A percentile compares a stretch with the other conserved stretches of the same genome.
Evolutionary conservation across 2,888 invertebrate genomes (phyloP).

Genomic region (Pterostichus madidus): DNA sequence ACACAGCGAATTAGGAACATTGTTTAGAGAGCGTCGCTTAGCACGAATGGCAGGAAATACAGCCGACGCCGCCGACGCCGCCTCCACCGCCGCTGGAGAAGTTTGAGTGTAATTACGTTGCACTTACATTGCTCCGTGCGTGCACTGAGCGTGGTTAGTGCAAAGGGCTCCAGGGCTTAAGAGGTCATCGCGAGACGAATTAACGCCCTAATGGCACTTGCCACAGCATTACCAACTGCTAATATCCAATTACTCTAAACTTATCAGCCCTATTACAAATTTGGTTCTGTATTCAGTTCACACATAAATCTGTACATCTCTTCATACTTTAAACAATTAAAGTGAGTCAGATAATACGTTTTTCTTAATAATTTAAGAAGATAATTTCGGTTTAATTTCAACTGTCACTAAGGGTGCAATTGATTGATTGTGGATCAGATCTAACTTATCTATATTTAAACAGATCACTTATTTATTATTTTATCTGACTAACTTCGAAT

Average conservation of each 20-base stretch:
- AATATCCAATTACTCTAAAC: conserved; percentile 25
- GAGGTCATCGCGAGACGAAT: conserved; percentile 22
- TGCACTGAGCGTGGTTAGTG: background rate
- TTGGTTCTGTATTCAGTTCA: background rate
- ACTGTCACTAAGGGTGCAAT: too few relatives aligned
- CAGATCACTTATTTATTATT: background rate
- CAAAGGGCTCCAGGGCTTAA: background rate
- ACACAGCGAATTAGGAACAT: conserved; percentile 3
- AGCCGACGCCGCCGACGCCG: background rate
- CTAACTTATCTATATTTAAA: too few relatives aligned
- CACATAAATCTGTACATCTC: background rate
- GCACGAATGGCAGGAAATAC: too few relatives aligned
- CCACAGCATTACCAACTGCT: conserved; percentile 15
- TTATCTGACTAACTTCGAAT: too few relatives aligned
- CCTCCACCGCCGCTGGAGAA: background rate
- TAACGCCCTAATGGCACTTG: conserved; percentile 22
- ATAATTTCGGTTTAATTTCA: too few relatives aligned
- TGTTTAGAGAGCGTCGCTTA: conserved; percentile 18
- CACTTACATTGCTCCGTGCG: conserved; percentile 1
- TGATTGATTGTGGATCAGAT: too few relatives aligned
- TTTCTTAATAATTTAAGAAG: too few relatives aligned
- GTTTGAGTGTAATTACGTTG: conserved; percentile 11
- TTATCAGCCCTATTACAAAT: background rate
- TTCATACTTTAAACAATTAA: too few relatives aligned
- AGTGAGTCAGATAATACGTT: too few relatives aligned